These are phyloP conservation scores for Phaetusa simplex DNA, from an alignment of 2,113 vertebrate species.

Conservation along the genomic window DNA sequence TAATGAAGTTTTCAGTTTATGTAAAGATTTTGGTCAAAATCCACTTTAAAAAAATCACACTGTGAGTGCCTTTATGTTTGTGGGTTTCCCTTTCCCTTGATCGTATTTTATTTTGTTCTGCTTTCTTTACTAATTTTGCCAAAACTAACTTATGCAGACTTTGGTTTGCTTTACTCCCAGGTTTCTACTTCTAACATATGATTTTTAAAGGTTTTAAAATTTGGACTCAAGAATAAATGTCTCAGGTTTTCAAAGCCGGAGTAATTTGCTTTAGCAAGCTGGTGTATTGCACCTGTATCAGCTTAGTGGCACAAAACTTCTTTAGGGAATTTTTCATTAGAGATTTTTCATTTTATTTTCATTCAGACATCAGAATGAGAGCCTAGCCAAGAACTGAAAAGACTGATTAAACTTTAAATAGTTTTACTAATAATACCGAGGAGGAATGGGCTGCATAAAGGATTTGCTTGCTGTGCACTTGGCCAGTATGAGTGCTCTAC, in stretches of 20 bases:
- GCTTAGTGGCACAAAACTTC: slow-evolving; percentile 35
- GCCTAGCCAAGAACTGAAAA: slow-evolving; percentile 17
- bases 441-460: neutral
- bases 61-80: neutral
- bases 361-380: neutral
- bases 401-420: slow-evolving; percentile 18
- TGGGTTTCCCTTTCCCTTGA: slow-evolving; percentile 55
- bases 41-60: neutral
- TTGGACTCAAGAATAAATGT: slow-evolving; percentile 36
- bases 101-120: slow-evolving; percentile 63
- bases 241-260: slow-evolving; percentile 19
- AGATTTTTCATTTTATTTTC: slow-evolving; percentile 4
- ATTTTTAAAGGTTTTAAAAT: slow-evolving; percentile 54
- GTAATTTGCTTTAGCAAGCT: slow-evolving; percentile 37
- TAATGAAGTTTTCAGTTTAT: slow-evolving; percentile 47
- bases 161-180: slow-evolving; percentile 57
- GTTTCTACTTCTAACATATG: slow-evolving; percentile 11
- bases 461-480: neutral
- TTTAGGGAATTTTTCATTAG: slow-evolving; percentile 32
- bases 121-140: slow-evolving; percentile 70
- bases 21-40: slow-evolving; percentile 13
- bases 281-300: slow-evolving; percentile 38
- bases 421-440: neutral
- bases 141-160: slow-evolving; percentile 65
- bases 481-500: neutral